Evolutionary conservation across 2,888 invertebrate species (phyloP), one percentile per base, ranked within the genome.

Genomic region (Kuschelorhynchus macadamiae): DNA sequence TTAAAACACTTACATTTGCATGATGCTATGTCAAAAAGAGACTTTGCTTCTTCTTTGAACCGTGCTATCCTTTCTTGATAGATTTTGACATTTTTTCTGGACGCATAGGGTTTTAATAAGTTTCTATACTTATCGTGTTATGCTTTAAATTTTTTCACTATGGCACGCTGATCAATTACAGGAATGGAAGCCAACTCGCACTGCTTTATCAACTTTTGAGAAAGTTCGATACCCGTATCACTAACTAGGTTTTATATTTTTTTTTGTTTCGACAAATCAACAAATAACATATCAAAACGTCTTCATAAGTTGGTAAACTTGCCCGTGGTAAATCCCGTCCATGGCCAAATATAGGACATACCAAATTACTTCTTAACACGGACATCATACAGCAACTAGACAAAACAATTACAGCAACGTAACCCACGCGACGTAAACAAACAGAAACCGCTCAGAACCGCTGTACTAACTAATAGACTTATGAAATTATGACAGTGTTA

Each of bases 271-370:
- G 41, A 41, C 41, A 12, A 41, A 41, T 41, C 14, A 41, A 41
- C 41, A 41, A 41, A 41, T 41, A 41, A 41, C 41, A 41, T 41
- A 41, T 12, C 41, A 41, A 41, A 41, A 41, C 41, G 41, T 41
- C 41, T 41, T 41, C 41, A 41, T 12, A 41, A 41, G 41, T 12
- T 41, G 41, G 41, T 41, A 41, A 41, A 41, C 14, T 41, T n/a
- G 12, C 14, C 41, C 12, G 41, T 41, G 41, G 41, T 41, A 41
- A 41, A 41, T 41, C 41, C 14, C 41, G 14, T 41, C 41, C 14
- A 41, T 41, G 41, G 41, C 41, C 41, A 14, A 41, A 41, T 41
- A 25, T 25, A 25, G 25, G 25, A 25, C 25, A 7, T 25, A 25
- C 25, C 25, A 25, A 25, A 25, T 25, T 14, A 41, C 41, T 41